Percentiles rank a stretch among this genome's conserved stretches.
Conservation (phyloP, 2,797 vertebrate genomes). For the Scarus forsteni region DNA sequence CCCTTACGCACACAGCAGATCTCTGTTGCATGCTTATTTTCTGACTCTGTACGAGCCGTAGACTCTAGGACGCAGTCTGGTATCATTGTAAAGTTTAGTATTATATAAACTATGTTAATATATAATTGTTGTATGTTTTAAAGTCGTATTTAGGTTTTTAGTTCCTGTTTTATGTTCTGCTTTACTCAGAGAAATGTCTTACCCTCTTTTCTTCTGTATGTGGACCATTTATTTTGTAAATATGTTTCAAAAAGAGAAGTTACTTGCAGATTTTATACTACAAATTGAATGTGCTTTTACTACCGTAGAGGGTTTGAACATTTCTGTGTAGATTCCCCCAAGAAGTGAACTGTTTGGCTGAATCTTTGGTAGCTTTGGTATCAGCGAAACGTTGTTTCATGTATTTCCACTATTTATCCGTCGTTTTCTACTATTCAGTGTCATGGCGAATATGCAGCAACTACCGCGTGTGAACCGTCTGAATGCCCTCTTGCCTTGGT, state of each 20-base stretch:
- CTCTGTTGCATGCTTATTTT: conserved; percentile 81
- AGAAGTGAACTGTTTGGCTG: conserved; percentile 66
- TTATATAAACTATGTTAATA: conserved; percentile 81
- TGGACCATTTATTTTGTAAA: conserved; percentile 76
- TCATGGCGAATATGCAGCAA: conserved; percentile 76
- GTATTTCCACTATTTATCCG: conserved; percentile 72
- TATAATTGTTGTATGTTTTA: conserved; percentile 77
- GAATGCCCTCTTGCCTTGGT: conserved; percentile 72
- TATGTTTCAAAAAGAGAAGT: conserved; percentile 83
- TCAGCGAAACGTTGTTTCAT: conserved; percentile 75
- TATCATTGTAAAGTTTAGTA: conserved; percentile 80
- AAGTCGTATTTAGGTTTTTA: conserved; percentile 50
- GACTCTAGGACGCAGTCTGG: conserved; percentile 76
- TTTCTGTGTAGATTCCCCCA: conserved; percentile 77
- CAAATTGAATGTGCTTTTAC: conserved; percentile 88
- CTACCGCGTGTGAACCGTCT: conserved; percentile 55
- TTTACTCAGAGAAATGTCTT: conserved; percentile 66
- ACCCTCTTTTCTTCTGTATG: conserved; percentile 51
- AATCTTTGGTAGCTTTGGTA: conserved; percentile 82
- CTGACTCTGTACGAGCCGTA: conserved; percentile 73
- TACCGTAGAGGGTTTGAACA: conserved; percentile 76
- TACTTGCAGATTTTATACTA: conserved; percentile 89
- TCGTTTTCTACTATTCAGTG: conserved; percentile 75
- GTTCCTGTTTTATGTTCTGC: conserved; percentile 62
- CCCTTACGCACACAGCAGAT: conserved; percentile 79